Base-by-base conservation (phyloP, 2,888 invertebrate genomes). In the Euzetes globulus region DNA sequence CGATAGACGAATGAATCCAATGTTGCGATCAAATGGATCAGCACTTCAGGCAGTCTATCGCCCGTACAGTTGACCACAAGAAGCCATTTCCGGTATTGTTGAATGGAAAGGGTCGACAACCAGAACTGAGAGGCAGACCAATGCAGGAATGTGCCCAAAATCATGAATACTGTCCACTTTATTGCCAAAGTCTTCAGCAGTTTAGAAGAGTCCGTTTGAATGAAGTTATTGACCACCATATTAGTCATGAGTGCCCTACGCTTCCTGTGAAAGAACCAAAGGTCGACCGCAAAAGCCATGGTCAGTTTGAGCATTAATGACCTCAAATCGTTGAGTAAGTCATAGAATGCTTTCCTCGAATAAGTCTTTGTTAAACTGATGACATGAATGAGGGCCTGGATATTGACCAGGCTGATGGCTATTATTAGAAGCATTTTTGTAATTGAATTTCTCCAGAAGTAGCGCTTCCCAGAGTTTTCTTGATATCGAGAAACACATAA, bases 1-100 rank as follows among this genome's bases (percentile, higher is more conserved):
- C 74, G 74, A 19, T 74, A 74, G 1, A 74, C 68, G 29, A 74
- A 74, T 37, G 74, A 74, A 13, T 74, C 74, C n/a, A 74, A 17
- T 7, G 74, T 45, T 50, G 74, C 74, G 47, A 74, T 74, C 33
- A 68, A 68, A 68, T 68, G 74, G 2, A 74, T 45, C n/a, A 74
- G n/a, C 3, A 68, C 74, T 41, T 68, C 55, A 19, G 74, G 50
- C 29, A 74, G n/a, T 45, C n/a, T 25, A 68, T 65, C 68, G 29
- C 65, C 74, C 2, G 74, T 47, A 13, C 65, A 74, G 33, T 74
- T 65, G 27, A 74, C 68, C n/a, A 74, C 68, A 29, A 47, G 29
- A 13, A 74, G 27, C 74, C 74, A 74, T 58, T 47, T 70, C 0
- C 68, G 70, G 33, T 74, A 68, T 13, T 74, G 68, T n/a, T 37